These are phyloP conservation scores for Emmelina monodactyla DNA, from an alignment of 2,888 invertebrate genomes.

Conservation along the genomic window DNA sequence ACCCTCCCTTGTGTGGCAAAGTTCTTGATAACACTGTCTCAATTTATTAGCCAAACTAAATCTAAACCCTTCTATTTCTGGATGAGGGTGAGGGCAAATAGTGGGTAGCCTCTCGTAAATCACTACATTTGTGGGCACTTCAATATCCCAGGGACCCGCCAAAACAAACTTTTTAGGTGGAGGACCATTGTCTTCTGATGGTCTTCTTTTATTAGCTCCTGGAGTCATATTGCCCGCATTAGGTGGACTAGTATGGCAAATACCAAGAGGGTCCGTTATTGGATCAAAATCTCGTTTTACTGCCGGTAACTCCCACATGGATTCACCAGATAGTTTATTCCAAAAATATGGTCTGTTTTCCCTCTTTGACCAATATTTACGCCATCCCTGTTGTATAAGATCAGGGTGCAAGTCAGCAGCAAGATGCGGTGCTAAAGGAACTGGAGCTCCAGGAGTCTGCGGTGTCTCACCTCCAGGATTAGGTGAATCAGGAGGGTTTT, in stretches of 20 bases:
- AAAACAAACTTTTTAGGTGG: constrained; percentile 86
- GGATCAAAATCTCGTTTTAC: constrained; percentile 86
- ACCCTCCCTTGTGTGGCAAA: constrained; percentile 90
- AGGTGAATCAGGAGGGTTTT: constrained; percentile 55
- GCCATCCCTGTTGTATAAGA: constrained; percentile 87
- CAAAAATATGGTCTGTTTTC: constrained; percentile 96
- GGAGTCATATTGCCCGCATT: constrained; percentile 56
- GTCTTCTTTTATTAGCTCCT: constrained; percentile 74
- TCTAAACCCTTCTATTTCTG: constrained; percentile 89
- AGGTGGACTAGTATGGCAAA: constrained; percentile 65
- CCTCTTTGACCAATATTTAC: constrained; percentile 95
- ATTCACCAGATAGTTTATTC: constrained; percentile 95
- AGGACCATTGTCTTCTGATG: constrained; percentile 83
- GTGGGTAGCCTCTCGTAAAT: constrained; percentile 87
- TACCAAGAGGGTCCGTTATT: constrained; percentile 89
- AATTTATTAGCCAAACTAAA: constrained; percentile 84
- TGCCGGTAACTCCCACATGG: constrained; percentile 96
- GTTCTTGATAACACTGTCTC: constrained; percentile 90
- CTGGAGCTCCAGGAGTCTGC: constrained; percentile 69
- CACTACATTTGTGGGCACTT: constrained; percentile 90
- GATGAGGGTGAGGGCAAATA: constrained; percentile 89
- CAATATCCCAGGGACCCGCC: constrained; percentile 94
- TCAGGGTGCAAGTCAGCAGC: constrained; percentile 58
- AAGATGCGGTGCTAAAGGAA: constrained; percentile 49
- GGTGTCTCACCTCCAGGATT: constrained; percentile 55